Base-by-base conservation (phyloP, 2,888 invertebrate genomes). In the Thymelicus sylvestris region DNA sequence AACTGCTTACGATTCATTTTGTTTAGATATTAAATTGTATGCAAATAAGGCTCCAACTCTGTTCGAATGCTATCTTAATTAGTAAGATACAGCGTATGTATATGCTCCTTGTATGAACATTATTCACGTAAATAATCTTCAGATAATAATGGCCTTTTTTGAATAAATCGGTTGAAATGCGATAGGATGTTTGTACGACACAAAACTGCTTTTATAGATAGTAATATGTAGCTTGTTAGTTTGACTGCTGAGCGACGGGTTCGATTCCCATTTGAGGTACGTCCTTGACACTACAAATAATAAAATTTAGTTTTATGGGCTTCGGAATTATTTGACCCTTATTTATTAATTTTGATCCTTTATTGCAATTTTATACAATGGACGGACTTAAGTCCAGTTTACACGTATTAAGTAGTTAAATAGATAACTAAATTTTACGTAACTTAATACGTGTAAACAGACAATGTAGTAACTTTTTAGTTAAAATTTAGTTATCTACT, bases 21-120 rank as follows among this genome's bases (percentile, higher is more conserved):
- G 44, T 55, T 63, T 67, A 48, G 57, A 50, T 48, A 24, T 41
- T 69, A 71, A 74, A 75, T 74, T 70, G 71, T 55, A 82, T 83
- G 82, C 79, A 81, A 83, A 84, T 83, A 78, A 81, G 78, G 79
- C 77, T 74, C 77, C 78, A 81, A 81, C 80, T 81, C 79, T 72
- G 77, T 74, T 77, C 76, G 77, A 78, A 74, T 76, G 78, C 80
- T 83, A 84, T 85, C 85, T 86, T 86, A 86, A 86, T 86, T 85
- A 85, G 82, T 75, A 75, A 77, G 81, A 84, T 84, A 83, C 80
- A 81, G 76, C 75, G 74, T 77, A 77, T 76, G 77, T 78, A 75
- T 78, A 74, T 74, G 72, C 73, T 63, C 66, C 74, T 68, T 73
- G 76, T 71, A 71, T 75, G 74, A 74, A 74, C 75, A 76, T 79